A percentile compares a stretch with the other conserved stretches of the same genome.
Evolutionary conservation across 1,140 invertebrate genomes (phyloP).

Genomic region (Magallana gigas): DNA sequence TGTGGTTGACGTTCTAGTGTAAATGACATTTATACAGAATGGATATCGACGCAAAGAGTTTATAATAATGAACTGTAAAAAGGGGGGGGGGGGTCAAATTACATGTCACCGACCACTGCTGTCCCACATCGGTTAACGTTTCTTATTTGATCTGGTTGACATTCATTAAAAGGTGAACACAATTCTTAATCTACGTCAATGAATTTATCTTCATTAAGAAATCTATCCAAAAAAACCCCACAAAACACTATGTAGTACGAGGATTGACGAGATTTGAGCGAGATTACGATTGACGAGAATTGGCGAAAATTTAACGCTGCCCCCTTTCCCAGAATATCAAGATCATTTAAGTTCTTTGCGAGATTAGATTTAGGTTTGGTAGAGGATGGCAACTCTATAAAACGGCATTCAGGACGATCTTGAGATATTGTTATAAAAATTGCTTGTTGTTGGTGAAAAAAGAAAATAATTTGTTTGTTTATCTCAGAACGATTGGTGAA

Average conservation of each 20-base stretch:
- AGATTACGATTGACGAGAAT: no score
- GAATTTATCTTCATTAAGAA: slow-evolving; percentile 8
- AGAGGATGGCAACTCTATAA: no score
- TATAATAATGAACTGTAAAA: background rate
- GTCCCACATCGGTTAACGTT: background rate
- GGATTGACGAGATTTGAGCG: background rate
- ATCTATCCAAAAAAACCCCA: background rate
- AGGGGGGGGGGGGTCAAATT: background rate
- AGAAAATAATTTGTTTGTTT: no score
- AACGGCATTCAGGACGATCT: no score
- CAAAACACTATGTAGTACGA: background rate
- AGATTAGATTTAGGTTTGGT: background rate
- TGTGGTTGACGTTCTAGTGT: background rate
- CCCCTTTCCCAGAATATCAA: background rate
- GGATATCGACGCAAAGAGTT: background rate
- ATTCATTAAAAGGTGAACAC: background rate
- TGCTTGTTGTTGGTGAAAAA: no score
- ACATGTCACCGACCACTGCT: background rate
- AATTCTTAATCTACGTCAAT: background rate
- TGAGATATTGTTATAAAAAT: no score
- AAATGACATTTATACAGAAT: background rate
- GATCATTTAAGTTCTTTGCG: background rate
- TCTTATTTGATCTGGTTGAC: background rate
- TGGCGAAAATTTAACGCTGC: background rate
- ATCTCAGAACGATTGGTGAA: no score